A percentile compares a stretch with the other conserved stretches of the same genome.
Evolutionary conservation across 2,797 vertebrate genomes (phyloP).

Genomic region (Coilia nasus): DNA sequence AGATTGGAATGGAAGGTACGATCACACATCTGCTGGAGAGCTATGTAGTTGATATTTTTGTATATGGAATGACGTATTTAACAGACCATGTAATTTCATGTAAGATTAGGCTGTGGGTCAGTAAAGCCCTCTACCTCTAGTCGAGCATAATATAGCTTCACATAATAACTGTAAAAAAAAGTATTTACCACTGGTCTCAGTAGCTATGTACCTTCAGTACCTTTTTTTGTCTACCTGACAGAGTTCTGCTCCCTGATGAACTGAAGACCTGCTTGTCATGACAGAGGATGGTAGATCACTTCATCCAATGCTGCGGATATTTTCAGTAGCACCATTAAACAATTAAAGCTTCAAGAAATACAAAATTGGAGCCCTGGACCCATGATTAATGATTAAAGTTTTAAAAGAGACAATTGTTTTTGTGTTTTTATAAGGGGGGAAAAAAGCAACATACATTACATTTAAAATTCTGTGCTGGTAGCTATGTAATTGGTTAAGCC

Average conservation of each 20-base stretch:
- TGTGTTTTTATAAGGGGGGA: too few species aligned
- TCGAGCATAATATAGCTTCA: not conserved
- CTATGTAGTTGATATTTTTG: not conserved
- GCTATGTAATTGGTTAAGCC: too few species aligned
- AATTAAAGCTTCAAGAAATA: not conserved
- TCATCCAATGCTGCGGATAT: not conserved
- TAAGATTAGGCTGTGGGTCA: not conserved
- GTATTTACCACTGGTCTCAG: not conserved
- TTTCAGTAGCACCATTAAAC: not conserved
- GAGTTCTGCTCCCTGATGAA: conserved; percentile 56
- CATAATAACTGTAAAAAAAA: not conserved
- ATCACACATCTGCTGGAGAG: not conserved
- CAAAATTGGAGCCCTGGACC: not conserved
- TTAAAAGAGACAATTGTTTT: too few species aligned
- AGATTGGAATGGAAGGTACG: conserved; percentile 56
- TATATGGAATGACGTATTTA: not conserved
- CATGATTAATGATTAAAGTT: not conserved
- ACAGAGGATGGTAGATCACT: not conserved
- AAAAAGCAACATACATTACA: too few species aligned
- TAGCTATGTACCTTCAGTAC: not conserved
- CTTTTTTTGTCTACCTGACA: conserved; percentile 13
- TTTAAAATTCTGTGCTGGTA: too few species aligned
- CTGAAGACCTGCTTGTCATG: conserved; percentile 26
- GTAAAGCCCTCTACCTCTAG: not conserved
- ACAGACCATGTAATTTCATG: not conserved